Conservation (phyloP, 2,113 vertebrate genomes). For the Strix uralensis region DNA sequence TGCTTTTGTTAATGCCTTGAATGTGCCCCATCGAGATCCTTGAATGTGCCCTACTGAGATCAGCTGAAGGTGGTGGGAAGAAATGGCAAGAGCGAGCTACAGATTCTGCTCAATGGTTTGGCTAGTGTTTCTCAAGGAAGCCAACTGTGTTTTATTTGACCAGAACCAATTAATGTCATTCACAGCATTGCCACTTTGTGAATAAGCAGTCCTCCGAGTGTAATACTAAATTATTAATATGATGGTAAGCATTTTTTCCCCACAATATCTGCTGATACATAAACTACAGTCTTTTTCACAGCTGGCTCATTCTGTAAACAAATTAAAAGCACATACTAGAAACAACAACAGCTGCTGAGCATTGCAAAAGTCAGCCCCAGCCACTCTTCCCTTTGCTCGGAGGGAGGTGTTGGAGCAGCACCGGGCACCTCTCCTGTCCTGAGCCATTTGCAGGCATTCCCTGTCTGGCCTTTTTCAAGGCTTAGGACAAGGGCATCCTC, state of each 20-base stretch:
- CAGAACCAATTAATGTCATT: not conserved
- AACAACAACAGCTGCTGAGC: not conserved
- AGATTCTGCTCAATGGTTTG: not conserved
- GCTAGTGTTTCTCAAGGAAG: not conserved
- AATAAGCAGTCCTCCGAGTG: not conserved
- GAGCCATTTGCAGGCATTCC: not conserved
- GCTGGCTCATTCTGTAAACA: not conserved
- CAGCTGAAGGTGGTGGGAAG: not conserved
- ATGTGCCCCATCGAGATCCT: not conserved
- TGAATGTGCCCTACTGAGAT: not conserved
- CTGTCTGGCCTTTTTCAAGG: not conserved
- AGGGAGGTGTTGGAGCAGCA: not conserved
- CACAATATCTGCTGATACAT: not conserved
- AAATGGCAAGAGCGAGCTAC: not conserved
- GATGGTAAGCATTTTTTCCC: not conserved
- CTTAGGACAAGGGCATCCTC: not conserved
- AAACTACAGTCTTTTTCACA: not conserved
- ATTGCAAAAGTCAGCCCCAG: not conserved
- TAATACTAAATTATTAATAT: not conserved
- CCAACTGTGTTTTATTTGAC: not conserved
- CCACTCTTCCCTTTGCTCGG: rapidly evolving
- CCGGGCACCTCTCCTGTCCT: not conserved
- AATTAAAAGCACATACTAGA: not conserved
- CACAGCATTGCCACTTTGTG: not conserved
- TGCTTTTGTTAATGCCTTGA: not conserved